These are phyloP conservation scores for Silvanus unidentatus DNA, from an alignment of 2,888 invertebrate species.

Conservation along the genomic window DNA sequence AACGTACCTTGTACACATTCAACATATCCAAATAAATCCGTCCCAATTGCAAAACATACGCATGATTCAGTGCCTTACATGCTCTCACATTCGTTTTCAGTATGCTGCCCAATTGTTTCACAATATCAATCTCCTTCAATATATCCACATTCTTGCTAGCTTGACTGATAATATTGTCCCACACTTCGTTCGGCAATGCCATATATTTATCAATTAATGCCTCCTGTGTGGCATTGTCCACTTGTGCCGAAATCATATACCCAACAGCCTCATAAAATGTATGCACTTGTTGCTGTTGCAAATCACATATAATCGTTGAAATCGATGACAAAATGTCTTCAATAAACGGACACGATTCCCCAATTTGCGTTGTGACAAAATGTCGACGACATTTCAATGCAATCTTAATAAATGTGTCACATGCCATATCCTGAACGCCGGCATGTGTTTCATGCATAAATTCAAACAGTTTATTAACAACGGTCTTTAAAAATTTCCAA, in stretches of 20 bases:
- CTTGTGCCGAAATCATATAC: slow-evolving; percentile 96
- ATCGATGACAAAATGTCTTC: slow-evolving; percentile 96
- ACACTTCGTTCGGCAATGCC: slow-evolving; percentile 93
- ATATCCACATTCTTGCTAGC: slow-evolving; percentile 96
- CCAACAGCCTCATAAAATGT: slow-evolving; percentile 99
- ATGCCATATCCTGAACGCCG: slow-evolving; percentile 99
- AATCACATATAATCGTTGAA: slow-evolving; percentile 96
- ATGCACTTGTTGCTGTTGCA: slow-evolving; percentile 97
- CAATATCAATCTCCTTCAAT: slow-evolving; percentile 91
- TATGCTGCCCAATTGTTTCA: slow-evolving; percentile 95
- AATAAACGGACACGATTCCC: slow-evolving; percentile 95
- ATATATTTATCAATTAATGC: slow-evolving; percentile 95
- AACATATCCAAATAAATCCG: slow-evolving; percentile 98
- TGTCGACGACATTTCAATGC: slow-evolving; percentile 96
- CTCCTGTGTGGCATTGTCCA: slow-evolving; percentile 86
- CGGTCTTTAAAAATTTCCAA: slow-evolving; percentile 99
- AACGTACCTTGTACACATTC: slow-evolving; percentile 92
- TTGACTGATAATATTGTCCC: slow-evolving; percentile 97
- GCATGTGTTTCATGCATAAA: slow-evolving; percentile 99
- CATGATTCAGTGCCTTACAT: slow-evolving; percentile 96
- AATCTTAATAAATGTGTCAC: slow-evolving; percentile 99
- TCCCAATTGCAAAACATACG: slow-evolving; percentile 91
- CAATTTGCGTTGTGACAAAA: slow-evolving; percentile 94
- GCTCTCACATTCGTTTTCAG: slow-evolving; percentile 98
- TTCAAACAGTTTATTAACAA: slow-evolving; percentile 99